A percentile compares a stretch with the other conserved stretches of the same genome.
Conservation (phyloP, 2,888 invertebrate genomes). For the Steinernema carpocapsae region DNA sequence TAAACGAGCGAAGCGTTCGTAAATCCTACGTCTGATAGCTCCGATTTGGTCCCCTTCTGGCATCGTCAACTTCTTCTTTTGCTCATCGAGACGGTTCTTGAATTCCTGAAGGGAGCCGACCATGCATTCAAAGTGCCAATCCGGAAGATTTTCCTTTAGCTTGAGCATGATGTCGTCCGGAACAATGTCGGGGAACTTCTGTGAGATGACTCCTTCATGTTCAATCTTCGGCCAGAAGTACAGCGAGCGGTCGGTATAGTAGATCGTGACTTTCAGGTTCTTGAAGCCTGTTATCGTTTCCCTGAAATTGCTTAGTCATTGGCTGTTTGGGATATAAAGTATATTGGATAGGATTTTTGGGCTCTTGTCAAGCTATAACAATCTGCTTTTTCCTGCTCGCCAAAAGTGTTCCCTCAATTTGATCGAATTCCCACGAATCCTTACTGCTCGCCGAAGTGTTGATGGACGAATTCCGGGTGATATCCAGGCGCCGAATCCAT, state of each 20-base stretch:
- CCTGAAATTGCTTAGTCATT: conserved; percentile 72
- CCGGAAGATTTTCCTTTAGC: conserved; percentile 50
- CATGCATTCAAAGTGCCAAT: conserved; percentile 51
- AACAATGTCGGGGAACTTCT: conserved; percentile 61
- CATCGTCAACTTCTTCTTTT: conserved; percentile 34
- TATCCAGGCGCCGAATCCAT: conserved; percentile 44
- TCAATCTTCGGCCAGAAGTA: conserved; percentile 81
- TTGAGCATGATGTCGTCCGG: conserved; percentile 58
- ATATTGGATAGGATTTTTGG: no score
- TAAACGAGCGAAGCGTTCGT: not conserved
- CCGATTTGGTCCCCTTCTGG: conserved; percentile 13
- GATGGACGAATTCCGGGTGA: conserved; percentile 86
- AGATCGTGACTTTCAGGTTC: conserved; percentile 80
- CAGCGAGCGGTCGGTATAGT: conserved; percentile 82
- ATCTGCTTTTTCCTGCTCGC: no score
- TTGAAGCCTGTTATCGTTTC: conserved; percentile 94
- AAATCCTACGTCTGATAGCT: not conserved
- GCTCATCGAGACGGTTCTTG: conserved; percentile 39
- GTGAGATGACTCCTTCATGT: conserved; percentile 77
- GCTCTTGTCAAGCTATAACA: no score
- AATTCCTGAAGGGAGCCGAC: conserved; percentile 41
- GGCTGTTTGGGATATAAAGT: no score
- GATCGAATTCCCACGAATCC: no score
- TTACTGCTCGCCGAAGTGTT: conserved; percentile 84
- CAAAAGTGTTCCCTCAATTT: no score